Evolutionary conservation across 2,113 vertebrate genomes (phyloP).

Genomic region (Oxygymnocypris stewartii): DNA sequence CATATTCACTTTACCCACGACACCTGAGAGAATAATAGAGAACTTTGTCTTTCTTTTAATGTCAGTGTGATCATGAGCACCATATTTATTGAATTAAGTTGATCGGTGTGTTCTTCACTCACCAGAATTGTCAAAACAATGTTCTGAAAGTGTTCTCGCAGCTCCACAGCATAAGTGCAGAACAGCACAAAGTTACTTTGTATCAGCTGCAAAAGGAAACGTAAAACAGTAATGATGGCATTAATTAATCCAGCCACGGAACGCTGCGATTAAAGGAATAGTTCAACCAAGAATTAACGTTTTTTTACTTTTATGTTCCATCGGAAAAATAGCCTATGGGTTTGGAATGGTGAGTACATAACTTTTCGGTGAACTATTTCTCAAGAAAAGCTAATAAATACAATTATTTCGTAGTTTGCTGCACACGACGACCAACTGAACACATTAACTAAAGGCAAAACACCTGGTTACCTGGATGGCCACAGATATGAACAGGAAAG

Average conservation of each 20-base stretch:
- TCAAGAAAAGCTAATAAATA: background rate
- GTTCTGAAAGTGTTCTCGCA: constrained; percentile 88
- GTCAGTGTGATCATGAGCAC: background rate
- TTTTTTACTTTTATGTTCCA: background rate
- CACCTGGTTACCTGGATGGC: constrained; percentile 85
- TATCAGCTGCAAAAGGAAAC: constrained; percentile 78
- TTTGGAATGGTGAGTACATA: background rate
- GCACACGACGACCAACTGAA: background rate
- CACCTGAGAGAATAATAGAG: background rate
- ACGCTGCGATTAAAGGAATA: background rate
- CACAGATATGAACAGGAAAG: constrained; percentile 93
- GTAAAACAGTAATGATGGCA: background rate
- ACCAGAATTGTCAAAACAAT: constrained; percentile 94
- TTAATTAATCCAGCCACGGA: background rate
- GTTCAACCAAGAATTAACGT: background rate
- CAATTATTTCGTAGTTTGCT: background rate
- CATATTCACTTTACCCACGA: background rate
- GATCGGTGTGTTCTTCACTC: constrained; percentile 60
- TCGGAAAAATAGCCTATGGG: background rate
- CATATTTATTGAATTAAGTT: background rate
- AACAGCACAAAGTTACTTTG: constrained; percentile 96
- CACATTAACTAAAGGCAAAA: background rate
- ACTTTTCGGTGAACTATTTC: background rate
- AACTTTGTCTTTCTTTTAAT: background rate
- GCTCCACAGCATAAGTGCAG: constrained; percentile 86